Evolutionary conservation across 2,888 invertebrate genomes (phyloP).

Genomic region (Sicus ferrugineus): DNA sequence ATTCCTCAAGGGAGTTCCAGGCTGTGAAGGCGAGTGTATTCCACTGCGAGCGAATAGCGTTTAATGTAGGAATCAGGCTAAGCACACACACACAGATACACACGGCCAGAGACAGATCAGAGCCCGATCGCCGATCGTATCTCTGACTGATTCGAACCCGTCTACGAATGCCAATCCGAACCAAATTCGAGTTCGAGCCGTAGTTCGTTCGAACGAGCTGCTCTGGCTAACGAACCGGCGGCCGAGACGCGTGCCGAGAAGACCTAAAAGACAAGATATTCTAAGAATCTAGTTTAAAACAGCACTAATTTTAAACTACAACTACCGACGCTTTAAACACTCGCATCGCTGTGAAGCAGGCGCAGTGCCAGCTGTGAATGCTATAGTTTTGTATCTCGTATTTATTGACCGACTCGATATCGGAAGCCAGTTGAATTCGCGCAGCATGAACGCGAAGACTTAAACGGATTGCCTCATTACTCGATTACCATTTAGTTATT

Average conservation of each 20-base stretch:
- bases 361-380: neutral
- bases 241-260: neutral
- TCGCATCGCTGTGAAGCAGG: too few relatives aligned
- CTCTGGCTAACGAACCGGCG: neutral
- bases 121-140: too few relatives aligned
- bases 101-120: neutral
- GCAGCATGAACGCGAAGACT: neutral
- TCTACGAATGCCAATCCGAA: neutral
- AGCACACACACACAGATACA: neutral
- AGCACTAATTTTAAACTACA: neutral
- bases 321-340: neutral
- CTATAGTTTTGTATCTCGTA: neutral
- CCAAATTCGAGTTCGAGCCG: conserved; percentile 4
- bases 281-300: conserved; percentile 47
- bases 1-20: conserved; percentile 63
- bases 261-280: conserved; percentile 56
- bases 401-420: too few relatives aligned
- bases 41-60: conserved; percentile 70
- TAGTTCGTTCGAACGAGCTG: conserved; percentile 10
- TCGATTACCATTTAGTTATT: neutral
- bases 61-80: conserved; percentile 54
- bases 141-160: neutral
- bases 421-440: neutral
- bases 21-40: conserved; percentile 70
- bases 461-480: neutral